Conservation (phyloP, 2,888 invertebrate species). For the Agrochola lota region DNA sequence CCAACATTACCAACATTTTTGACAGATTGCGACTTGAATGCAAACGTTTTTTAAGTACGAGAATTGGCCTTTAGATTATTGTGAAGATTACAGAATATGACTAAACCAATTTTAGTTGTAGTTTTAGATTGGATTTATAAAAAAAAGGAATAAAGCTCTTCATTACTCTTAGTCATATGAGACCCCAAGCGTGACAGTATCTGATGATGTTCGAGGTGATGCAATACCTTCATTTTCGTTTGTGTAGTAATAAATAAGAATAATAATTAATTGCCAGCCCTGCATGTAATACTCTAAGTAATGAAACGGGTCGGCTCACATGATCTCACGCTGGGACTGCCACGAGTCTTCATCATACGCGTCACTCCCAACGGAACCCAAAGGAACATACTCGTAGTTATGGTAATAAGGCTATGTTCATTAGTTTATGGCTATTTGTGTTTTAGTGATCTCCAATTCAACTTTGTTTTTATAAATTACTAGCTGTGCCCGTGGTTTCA, state of each 20-base stretch:
- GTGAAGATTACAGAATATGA: neutral
- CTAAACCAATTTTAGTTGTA: neutral
- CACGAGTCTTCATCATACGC: slow-evolving; percentile 41
- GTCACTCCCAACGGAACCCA: slow-evolving; percentile 40
- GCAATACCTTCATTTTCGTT: neutral
- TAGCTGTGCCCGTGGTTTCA: too few species aligned
- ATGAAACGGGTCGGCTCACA: slow-evolving; percentile 61
- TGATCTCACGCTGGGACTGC: slow-evolving; percentile 78
- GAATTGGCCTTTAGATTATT: too few species aligned
- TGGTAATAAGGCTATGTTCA: slow-evolving; percentile 24
- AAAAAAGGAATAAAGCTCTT: neutral
- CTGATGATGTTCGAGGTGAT: too few species aligned
- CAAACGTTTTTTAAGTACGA: too few species aligned
- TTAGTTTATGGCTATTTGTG: slow-evolving; percentile 6
- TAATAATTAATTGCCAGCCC: slow-evolving; percentile 32
- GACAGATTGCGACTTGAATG: too few species aligned
- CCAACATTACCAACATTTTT: too few species aligned
- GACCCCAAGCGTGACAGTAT: too few species aligned
- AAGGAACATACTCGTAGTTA: slow-evolving; percentile 36
- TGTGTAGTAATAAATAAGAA: neutral
- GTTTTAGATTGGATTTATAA: neutral
- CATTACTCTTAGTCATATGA: neutral
- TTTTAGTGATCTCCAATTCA: neutral
- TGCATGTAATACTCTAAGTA: slow-evolving; percentile 49
- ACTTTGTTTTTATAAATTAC: neutral